Evolutionary conservation across 2,113 vertebrate species (phyloP), one percentile per base, ranked within the genome.

Genomic region (Dolichotis patagonum): DNA sequence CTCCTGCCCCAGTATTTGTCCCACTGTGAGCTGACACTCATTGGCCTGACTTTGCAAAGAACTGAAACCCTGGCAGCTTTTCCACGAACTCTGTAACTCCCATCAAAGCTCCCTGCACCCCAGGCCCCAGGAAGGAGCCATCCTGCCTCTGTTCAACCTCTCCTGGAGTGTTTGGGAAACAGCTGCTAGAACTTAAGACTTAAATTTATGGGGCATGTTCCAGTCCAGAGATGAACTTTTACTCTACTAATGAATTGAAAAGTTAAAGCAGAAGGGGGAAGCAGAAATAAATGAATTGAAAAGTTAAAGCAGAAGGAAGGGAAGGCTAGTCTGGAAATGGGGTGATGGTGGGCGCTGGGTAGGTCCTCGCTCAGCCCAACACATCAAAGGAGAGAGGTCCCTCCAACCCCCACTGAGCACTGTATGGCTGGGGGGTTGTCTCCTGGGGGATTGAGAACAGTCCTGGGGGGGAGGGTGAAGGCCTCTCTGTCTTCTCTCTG

Each of bases 101-200:
- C 17, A 35, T 67, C 86, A 1, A 22, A 80, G 58, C 7, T 41
- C 35, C 17, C 82, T 52, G 22, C 2, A 35, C 73, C 62, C 58
- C 6, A 49, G 38, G 11, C 62, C 63, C 35, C 16, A 0, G 41
- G 67, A 77, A 60, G 13, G 56, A 85, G 52, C 60, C 65, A 32
- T 69, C 56, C 63, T 71, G 69, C 69, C 63, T 46, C 73, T 26
- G 20, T 81, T 88, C 58, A 54, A 28, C 54, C 19, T 38, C 80
- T 77, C 30, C 85, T 41, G 32, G 46, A 7, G 26, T 87, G 90
- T 83, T 95, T 8, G 24, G 93, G 78, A 92, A 92, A 90, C 96
- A 97, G 97, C 93, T 95, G 93, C 93, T 96, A n/a, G 90, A 90
- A 93, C 87, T 92, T 95, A 90, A 92, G 75, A 85, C 81, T 96